A percentile compares a stretch with the other conserved stretches of the same genome.
Evolutionary conservation across 2,113 vertebrate species (phyloP).

Genomic region (Microcebus ravelobensis): DNA sequence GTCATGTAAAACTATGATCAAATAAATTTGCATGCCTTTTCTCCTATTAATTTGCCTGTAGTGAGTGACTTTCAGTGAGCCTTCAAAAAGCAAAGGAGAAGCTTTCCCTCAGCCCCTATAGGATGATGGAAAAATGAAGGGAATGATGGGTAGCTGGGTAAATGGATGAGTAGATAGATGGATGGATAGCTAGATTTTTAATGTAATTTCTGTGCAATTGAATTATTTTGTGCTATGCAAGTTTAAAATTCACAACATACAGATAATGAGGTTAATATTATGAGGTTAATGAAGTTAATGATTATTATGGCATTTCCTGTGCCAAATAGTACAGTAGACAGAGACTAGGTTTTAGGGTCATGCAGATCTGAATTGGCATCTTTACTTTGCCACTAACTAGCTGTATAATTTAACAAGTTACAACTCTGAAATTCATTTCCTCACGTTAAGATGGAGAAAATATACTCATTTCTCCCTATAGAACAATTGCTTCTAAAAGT

Average conservation of each 20-base stretch:
- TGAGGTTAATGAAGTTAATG: too few relatives aligned
- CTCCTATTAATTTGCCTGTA: background rate
- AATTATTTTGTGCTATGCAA: background rate
- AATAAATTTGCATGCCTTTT: background rate
- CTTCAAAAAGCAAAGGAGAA: background rate
- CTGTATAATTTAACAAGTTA: background rate
- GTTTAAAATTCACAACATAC: background rate
- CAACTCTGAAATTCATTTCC: background rate
- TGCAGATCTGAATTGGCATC: background rate
- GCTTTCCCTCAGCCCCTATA: background rate
- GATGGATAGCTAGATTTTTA: background rate
- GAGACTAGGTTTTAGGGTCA: background rate
- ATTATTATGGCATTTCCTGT: background rate
- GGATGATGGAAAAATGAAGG: background rate
- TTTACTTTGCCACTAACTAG: background rate
- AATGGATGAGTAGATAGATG: background rate
- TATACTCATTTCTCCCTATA: background rate
- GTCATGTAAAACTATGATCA: background rate
- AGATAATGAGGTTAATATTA: background rate
- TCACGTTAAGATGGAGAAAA: background rate
- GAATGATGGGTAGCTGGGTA: background rate
- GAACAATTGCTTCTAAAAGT: conserved; percentile 15
- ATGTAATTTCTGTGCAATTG: background rate
- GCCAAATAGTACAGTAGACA: background rate
- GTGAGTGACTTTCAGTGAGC: background rate